Percentiles rank a stretch among this genome's conserved stretches.
Conservation (phyloP, 1,140 invertebrate species). For the Lepidurus apus region DNA sequence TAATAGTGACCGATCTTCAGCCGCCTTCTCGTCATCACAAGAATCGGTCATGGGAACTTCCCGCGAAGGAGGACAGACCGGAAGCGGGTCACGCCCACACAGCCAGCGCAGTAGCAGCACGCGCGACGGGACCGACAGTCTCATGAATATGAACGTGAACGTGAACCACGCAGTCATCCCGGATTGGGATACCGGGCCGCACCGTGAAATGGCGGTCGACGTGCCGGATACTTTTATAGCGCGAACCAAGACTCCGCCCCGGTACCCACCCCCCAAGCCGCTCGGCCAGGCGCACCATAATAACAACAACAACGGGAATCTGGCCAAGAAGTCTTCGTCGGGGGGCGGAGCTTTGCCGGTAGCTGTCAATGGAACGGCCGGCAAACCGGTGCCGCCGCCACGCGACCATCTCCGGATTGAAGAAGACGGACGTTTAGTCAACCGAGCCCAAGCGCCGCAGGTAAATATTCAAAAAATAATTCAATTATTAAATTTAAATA, state of each 20-base stretch:
- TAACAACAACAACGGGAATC: neutral
- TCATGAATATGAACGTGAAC: slow-evolving; percentile 43
- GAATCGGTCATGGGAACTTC: slow-evolving; percentile 17
- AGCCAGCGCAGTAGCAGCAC: slow-evolving; percentile 25
- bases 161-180: neutral
- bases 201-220: slow-evolving; percentile 92
- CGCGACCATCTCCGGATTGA: slow-evolving; percentile 60
- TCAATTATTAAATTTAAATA: too few relatives aligned
- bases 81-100: neutral
- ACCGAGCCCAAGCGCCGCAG: slow-evolving; percentile 55
- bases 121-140: slow-evolving; percentile 43
- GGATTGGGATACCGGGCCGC: slow-evolving; percentile 42
- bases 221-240: slow-evolving; percentile 92
- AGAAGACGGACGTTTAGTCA: slow-evolving; percentile 56
- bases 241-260: slow-evolving; percentile 81
- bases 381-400: slow-evolving; percentile 64
- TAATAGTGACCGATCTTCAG: too few relatives aligned
- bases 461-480: slow-evolving; percentile 39
- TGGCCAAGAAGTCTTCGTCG: neutral
- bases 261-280: slow-evolving; percentile 72
- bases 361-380: slow-evolving; percentile 23
- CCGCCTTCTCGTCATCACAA: neutral
- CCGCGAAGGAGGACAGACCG: neutral
- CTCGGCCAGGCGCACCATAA: slow-evolving; percentile 42
- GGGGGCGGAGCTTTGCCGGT: neutral